Evolutionary conservation across 2,888 invertebrate genomes (phyloP), one percentile per base, ranked within the genome.

Genomic region (Parochlus steinenii): DNA sequence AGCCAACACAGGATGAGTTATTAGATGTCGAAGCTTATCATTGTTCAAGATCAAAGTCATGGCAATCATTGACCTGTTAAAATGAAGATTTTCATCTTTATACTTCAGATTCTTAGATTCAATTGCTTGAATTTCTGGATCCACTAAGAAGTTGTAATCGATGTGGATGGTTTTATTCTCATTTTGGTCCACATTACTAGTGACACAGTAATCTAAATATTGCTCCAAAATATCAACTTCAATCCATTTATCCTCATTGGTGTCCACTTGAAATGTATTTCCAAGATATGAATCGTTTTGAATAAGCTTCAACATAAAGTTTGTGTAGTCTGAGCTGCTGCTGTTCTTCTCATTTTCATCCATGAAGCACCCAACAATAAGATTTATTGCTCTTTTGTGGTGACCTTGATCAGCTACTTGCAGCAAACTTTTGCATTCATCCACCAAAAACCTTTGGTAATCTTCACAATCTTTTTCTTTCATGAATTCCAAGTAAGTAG

Each of bases 1-100:
- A n/a, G n/a, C n/a, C n/a, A 33, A 14, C 11, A 33, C 14, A n/a
- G 33, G 33, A 33, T 33, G 33, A n/a, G 33, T 33, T 6, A 33
- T 33, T 12, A 24, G 18, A 17, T 33, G 18, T 3, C 33, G 18
- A 11, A 33, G 14, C 18, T 26, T 33, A n/a, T 33, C 33, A 18
- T 20, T 33, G 6, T 16, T 15, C 2, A 33, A 17, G 3, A 33
- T 25, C 33, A 25, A 33, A 8, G 26, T 27, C 5, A 33, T 12
- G 26, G 33, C 26, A 7, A 17, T 10, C 33, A 33, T 33, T 5
- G 26, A 25, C 17, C 18, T 20, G 5, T 12, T 20, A 11, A 33
- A 33, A 3, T 27, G 26, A 10, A 33, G 27, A 26, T 17, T 17
- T 17, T 20, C 26, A 19, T 26, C 19, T 11, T 33, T 20, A 33